Conservation (phyloP, 1,140 invertebrate species). For the Pteromalus puparum region DNA sequence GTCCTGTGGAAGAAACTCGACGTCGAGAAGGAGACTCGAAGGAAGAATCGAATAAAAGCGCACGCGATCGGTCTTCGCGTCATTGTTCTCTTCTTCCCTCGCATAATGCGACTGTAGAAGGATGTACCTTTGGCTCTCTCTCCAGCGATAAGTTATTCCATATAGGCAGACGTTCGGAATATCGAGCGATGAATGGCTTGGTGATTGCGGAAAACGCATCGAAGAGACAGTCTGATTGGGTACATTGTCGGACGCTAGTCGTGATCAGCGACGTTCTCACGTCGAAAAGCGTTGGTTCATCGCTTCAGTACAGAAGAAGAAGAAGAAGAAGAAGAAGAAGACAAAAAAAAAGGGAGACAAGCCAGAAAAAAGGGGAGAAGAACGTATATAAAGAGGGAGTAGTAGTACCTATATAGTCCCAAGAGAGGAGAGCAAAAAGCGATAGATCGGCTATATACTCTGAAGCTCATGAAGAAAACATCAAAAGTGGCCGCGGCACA, state of each 20-base stretch:
- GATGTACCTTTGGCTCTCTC: no score
- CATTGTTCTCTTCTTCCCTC: no score
- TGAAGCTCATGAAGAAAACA: background rate
- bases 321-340: background rate
- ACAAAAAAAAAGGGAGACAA: no score
- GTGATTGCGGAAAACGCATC: background rate
- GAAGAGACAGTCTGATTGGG: background rate
- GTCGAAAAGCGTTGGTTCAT: background rate
- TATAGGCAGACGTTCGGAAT: background rate
- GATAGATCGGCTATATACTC: background rate
- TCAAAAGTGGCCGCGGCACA: background rate
- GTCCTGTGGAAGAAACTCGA: no score
- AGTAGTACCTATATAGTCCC: no score
- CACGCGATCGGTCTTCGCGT: no score
- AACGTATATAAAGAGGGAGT: no score
- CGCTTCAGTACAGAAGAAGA: background rate
- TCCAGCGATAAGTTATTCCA: no score
- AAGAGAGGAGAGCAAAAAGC: background rate
- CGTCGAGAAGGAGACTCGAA: slow-evolving; percentile 20
- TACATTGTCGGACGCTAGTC: background rate
- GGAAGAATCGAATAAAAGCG: no score
- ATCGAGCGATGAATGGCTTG: background rate
- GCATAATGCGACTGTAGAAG: no score
- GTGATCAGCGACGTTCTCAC: background rate
- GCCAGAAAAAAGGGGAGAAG: no score